Base-by-base conservation (phyloP, 2,113 vertebrate genomes). In the Aramus guarauna region DNA sequence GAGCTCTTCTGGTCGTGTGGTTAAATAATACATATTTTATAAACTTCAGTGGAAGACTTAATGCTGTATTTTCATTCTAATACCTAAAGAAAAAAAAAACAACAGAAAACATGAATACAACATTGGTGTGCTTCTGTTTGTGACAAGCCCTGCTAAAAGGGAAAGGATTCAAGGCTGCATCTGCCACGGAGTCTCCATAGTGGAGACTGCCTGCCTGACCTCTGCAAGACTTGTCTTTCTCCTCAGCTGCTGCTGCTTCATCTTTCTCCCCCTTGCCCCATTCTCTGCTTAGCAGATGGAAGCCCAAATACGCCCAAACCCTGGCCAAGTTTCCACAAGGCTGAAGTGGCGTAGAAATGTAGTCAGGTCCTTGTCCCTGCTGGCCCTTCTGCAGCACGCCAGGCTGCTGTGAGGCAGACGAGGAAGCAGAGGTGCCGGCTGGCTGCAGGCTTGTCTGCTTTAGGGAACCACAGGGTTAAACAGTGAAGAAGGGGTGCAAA, bases 21-120 rank as follows among this genome's bases (percentile, higher is more conserved):
- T 94, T 85, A 94, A 95, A 93, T 92, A 91, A 94, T 94, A 67
- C 90, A 75, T 95, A 80, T 89, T 93, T 94, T 96, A 87, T 95
- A 78, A 93, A 90, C 75, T 92, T 84, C 77, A 73, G n/a, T 85
- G 37, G 62, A 85, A 92, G 89, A 88, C 37, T 68, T 93, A 86
- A 68, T 81, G 80, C 75, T 94, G 9, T 53, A 34, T 88, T 93
- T 89, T 62, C 6, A 4, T 92, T 91, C 55, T 86, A 84, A 73
- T 81, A 89, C 37, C 52, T 89, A 63, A 94, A 86, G 59, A 10
- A 41, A 56, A 63, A 63, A 55, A 32, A 39, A 26, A 66, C 36
- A 85, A 15, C 7, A 64, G 36, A 62, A 88, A 43, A 67, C 63
- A 39, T 53, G 37, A 91, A 69, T 75, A 47, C 56, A 81, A 43